Evolutionary conservation across 1,140 invertebrate genomes (phyloP).

Genomic region (Trichonephila clavata): DNA sequence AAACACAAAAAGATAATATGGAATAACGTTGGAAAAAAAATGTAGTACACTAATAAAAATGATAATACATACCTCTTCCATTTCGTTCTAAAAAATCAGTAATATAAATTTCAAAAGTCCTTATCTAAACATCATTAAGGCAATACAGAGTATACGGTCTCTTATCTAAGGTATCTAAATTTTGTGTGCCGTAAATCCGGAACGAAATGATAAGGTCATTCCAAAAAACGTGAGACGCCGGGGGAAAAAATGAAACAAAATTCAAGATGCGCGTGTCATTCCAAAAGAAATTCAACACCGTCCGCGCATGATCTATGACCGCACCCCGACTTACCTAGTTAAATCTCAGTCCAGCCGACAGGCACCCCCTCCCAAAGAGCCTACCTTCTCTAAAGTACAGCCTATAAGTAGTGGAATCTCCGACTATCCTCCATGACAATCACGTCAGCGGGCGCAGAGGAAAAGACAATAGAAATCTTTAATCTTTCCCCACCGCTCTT

Average conservation of each 20-base stretch:
- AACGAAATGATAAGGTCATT: too few species aligned
- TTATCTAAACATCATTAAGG: too few species aligned
- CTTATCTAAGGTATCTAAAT: too few species aligned
- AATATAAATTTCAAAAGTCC: too few species aligned
- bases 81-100: too few species aligned
- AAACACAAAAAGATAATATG: too few species aligned
- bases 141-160: too few species aligned
- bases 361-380: neutral
- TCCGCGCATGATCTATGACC: slow-evolving; percentile 32
- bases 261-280: neutral
- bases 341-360: neutral
- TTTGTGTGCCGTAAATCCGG: too few species aligned
- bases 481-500: slow-evolving; percentile 23
- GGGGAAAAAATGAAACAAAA: neutral
- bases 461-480: slow-evolving; percentile 38
- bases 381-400: neutral
- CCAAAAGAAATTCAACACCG: neutral
- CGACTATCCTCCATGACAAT: slow-evolving; percentile 11
- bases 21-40: too few species aligned
- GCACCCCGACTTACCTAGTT: slow-evolving; percentile 33
- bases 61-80: too few species aligned
- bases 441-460: neutral
- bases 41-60: too few species aligned
- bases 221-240: neutral
- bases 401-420: slow-evolving; percentile 17